Evolutionary conservation across 1,140 invertebrate genomes (phyloP).

Genomic region (Eriocheir sinensis): DNA sequence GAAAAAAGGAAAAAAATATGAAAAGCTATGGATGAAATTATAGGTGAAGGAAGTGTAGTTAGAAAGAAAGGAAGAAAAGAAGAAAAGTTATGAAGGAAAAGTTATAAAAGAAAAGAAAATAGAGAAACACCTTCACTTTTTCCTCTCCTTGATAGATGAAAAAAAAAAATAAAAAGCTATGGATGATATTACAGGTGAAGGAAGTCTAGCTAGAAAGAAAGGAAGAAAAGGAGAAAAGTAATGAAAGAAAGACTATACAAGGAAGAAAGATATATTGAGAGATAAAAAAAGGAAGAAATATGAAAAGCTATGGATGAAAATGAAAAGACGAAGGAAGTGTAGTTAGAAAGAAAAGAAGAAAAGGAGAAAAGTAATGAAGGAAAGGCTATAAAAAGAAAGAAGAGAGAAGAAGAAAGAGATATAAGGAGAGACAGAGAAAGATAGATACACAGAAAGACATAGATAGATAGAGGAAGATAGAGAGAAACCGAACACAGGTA

Average conservation of each 20-base stretch:
- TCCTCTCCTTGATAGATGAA: too few species aligned
- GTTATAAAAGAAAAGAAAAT: not conserved
- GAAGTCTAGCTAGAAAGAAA: not conserved
- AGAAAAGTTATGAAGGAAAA: not conserved
- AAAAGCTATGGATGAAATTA: not conserved
- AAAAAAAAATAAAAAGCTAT: too few species aligned
- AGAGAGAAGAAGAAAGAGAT: not conserved
- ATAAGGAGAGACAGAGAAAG: not conserved
- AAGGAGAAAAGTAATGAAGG: not conserved
- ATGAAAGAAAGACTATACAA: not conserved
- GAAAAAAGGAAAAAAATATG: not conserved
- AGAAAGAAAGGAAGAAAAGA: slow-evolving; percentile 26
- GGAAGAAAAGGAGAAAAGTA: not conserved
- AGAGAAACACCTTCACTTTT: too few species aligned
- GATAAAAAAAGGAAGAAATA: not conserved
- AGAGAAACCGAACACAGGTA: not conserved
- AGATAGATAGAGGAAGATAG: not conserved
- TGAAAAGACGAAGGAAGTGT: too few species aligned
- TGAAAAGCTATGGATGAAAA: too few species aligned
- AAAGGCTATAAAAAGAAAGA: not conserved
- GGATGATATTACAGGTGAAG: too few species aligned
- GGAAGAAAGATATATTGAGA: not conserved
- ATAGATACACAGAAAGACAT: not conserved
- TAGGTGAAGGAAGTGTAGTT: not conserved
- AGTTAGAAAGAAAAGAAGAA: not conserved